These are phyloP conservation scores for Lobophora halterata DNA, from an alignment of 2,888 invertebrate species.

Conservation along the genomic window DNA sequence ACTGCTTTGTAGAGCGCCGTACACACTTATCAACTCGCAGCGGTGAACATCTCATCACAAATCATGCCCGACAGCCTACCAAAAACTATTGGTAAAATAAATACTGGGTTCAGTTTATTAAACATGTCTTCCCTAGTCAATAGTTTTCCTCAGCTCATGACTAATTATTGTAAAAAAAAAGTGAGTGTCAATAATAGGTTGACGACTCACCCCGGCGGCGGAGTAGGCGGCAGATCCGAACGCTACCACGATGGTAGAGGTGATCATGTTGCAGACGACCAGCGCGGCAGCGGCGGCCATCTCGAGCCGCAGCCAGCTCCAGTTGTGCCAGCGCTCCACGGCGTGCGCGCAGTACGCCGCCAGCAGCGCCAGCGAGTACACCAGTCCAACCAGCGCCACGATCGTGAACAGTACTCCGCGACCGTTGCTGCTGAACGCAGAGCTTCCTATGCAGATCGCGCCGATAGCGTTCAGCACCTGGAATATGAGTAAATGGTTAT, in stretches of 20 bases:
- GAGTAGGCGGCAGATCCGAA: conserved; percentile 82
- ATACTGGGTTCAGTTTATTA: no score
- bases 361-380: conserved; percentile 87
- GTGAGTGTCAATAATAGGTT: background rate
- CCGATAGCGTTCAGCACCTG: conserved; percentile 87
- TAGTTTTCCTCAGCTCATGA: no score
- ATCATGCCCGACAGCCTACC: no score
- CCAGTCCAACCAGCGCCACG: conserved; percentile 88
- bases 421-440: conserved; percentile 79
- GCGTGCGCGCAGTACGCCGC: conserved; percentile 90
- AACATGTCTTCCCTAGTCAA: no score
- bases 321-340: conserved; percentile 89
- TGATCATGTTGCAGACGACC: conserved; percentile 87
- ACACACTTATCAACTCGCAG: no score
- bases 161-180: background rate
- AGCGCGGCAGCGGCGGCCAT: conserved; percentile 85
- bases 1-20: no score
- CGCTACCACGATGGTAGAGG: conserved; percentile 86
- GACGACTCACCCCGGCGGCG: conserved; percentile 86
- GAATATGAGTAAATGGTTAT: conserved; percentile 33
- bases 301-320: conserved; percentile 93
- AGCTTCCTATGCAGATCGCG: conserved; percentile 89
- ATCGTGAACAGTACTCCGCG: conserved; percentile 88
- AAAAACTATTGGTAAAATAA: no score
- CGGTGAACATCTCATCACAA: no score